Conservation (phyloP, 2,888 invertebrate genomes). For the Holacanthella duospinosa region DNA sequence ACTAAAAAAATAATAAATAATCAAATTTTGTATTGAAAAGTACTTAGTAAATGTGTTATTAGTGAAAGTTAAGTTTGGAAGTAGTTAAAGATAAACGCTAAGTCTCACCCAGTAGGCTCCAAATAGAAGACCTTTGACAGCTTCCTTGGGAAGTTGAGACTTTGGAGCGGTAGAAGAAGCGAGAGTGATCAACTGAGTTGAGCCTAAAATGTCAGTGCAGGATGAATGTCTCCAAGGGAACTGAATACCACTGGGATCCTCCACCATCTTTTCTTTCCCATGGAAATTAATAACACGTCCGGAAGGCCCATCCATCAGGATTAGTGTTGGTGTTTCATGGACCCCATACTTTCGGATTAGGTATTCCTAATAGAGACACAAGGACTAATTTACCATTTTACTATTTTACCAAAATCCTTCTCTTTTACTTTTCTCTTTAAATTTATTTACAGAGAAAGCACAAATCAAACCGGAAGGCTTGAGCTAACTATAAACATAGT, state of each 20-base stretch:
- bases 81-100: background rate
- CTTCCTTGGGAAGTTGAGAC: constrained; percentile 43
- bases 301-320: constrained; percentile 54
- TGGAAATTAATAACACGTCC: constrained; percentile 56
- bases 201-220: constrained; percentile 48
- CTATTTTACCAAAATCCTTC: no score
- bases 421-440: no score
- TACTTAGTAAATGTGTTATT: no score
- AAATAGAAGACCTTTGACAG: constrained; percentile 69
- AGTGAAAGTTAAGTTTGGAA: no score
- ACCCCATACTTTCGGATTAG: constrained; percentile 65
- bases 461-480: no score
- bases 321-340: constrained; percentile 47
- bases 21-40: no score
- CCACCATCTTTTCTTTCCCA: constrained; percentile 55
- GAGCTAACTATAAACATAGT: no score
- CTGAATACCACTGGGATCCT: constrained; percentile 53
- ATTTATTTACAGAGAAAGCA: no score
- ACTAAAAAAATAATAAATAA: constrained; percentile 9
- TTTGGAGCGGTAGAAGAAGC: constrained; percentile 17
- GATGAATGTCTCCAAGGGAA: constrained; percentile 73
- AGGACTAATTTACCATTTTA: no score
- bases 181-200: constrained; percentile 39
- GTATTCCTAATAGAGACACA: constrained; percentile 51
- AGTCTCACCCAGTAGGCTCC: constrained; percentile 75